A percentile compares a stretch with the other conserved stretches of the same genome.
phyloP scores from a whole-genome alignment of 2,113 vertebrate species.

The Benthochromis sp. region DNA sequence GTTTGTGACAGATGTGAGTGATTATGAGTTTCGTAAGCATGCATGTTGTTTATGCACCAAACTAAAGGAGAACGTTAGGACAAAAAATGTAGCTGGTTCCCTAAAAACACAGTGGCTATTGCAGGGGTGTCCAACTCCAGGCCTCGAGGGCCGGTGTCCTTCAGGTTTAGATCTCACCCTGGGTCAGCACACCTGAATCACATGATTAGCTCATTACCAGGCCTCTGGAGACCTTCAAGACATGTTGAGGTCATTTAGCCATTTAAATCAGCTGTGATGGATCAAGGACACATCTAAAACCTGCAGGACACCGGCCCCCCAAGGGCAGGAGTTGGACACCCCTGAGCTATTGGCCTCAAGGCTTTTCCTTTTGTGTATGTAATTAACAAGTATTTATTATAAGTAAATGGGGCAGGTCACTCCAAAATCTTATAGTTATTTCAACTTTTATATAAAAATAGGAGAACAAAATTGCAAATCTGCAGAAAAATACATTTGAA shows the following conservation, averaged over 20 bases:
- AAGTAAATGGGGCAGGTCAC: background rate
- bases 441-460: background rate
- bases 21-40: background rate
- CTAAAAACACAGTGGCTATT: background rate
- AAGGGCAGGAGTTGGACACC: background rate
- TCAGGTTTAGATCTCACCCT: background rate
- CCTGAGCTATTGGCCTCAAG: background rate
- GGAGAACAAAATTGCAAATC: background rate
- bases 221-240: rapidly evolving
- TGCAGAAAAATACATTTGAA: background rate
- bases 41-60: background rate
- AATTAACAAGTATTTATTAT: background rate
- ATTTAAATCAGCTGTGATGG: rapidly evolving
- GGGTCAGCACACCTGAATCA: background rate
- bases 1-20: background rate
- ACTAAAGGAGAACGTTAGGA: background rate
- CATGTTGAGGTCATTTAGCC: rapidly evolving
- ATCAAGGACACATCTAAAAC: background rate
- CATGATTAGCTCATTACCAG: background rate
- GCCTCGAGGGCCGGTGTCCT: rapidly evolving
- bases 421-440: background rate
- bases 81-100: background rate
- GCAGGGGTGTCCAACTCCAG: rapidly evolving
- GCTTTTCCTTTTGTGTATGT: background rate
- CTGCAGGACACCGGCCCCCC: background rate